These are phyloP conservation scores for Dinocampus coccinellae DNA, from an alignment of 2,888 invertebrate species.

Conservation along the genomic window DNA sequence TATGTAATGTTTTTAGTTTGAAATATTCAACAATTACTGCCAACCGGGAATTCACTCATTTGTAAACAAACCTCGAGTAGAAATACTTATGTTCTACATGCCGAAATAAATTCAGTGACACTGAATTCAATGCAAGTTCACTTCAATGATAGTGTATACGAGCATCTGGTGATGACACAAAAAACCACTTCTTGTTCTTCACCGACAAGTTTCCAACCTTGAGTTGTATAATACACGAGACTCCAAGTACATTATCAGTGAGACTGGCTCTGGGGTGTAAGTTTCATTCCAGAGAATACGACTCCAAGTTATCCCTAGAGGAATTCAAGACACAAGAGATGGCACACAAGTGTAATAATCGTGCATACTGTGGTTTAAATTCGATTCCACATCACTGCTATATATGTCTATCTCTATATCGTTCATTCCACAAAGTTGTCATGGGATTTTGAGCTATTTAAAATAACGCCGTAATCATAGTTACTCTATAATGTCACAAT, in stretches of 20 bases:
- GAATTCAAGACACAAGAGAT: not conserved
- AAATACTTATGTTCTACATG: not conserved
- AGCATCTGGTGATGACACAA: slow-evolving; percentile 6
- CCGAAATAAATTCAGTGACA: not conserved
- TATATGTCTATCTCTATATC: not conserved
- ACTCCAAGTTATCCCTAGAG: not conserved
- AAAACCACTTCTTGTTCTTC: not conserved
- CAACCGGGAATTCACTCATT: not conserved
- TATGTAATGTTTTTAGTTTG: too few relatives aligned
- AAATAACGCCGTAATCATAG: too few relatives aligned
- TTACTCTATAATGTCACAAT: too few relatives aligned
- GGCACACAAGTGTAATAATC: slow-evolving; percentile 38
- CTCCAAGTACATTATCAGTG: not conserved
- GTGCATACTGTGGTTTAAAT: slow-evolving; percentile 29
- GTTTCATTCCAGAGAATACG: not conserved
- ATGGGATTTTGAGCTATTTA: not conserved
- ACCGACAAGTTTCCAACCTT: slow-evolving; percentile 16
- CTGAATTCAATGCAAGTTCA: not conserved
- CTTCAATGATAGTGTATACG: not conserved
- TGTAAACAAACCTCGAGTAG: not conserved
- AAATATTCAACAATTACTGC: too few relatives aligned
- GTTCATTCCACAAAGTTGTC: not conserved
- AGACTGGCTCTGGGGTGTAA: not conserved
- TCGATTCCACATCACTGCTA: slow-evolving; percentile 25
- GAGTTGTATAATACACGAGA: not conserved